Evolutionary conservation across 2,797 vertebrate species (phyloP).

Genomic region (Amblyopsis hoosieri): DNA sequence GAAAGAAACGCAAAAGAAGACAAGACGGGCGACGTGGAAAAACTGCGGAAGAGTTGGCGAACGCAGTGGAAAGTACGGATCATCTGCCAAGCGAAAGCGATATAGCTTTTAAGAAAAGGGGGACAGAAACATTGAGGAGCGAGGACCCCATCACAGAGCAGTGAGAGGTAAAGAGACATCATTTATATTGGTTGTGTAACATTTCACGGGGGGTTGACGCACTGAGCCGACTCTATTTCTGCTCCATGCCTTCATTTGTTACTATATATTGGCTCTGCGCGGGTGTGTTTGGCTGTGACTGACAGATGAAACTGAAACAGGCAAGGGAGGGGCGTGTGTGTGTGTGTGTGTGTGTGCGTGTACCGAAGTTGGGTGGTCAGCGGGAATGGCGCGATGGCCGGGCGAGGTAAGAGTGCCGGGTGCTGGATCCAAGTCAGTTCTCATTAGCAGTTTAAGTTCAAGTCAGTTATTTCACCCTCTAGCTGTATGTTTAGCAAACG

Average conservation of each 20-base stretch:
- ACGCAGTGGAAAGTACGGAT: slow-evolving; percentile 7
- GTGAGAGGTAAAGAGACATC: slow-evolving; percentile 52
- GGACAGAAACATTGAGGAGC: slow-evolving; percentile 35
- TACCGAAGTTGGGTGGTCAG: background rate
- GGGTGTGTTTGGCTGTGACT: slow-evolving; percentile 61
- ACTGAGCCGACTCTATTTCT: slow-evolving; percentile 57
- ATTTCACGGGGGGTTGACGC: slow-evolving; percentile 15
- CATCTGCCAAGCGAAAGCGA: slow-evolving; percentile 21
- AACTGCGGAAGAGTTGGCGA: background rate
- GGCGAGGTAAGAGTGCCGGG: too few species aligned
- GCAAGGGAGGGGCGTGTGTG: slow-evolving; percentile 50
- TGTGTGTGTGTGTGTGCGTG: slow-evolving; percentile 22
- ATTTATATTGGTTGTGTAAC: slow-evolving; percentile 5
- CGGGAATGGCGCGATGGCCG: too few species aligned
- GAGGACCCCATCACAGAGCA: slow-evolving; percentile 37
- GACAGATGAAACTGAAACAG: slow-evolving; percentile 72
- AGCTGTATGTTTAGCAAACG: too few species aligned
- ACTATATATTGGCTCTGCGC: slow-evolving; percentile 64
- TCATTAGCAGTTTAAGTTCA: too few species aligned
- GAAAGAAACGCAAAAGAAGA: slow-evolving; percentile 3
- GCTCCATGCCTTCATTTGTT: slow-evolving; percentile 59
- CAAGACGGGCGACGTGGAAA: slow-evolving; percentile 8
- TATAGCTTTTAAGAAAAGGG: slow-evolving; percentile 9
- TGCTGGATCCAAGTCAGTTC: too few species aligned
- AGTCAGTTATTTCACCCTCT: too few species aligned